A percentile compares a stretch with the other conserved stretches of the same genome.
phyloP scores from a whole-genome alignment of 2,888 invertebrate genomes.

The Tholera decimalis region DNA sequence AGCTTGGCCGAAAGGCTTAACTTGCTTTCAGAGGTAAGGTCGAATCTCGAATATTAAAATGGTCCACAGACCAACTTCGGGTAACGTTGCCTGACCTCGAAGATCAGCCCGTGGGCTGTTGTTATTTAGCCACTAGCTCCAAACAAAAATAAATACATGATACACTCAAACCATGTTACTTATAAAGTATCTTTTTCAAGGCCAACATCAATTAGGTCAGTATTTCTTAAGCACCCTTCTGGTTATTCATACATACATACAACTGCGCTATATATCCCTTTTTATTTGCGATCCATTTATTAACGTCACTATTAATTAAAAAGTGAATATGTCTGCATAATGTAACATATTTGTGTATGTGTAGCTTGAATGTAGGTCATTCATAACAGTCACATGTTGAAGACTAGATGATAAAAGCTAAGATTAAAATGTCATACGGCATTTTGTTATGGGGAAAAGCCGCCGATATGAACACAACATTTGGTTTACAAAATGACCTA shows the following conservation, averaged over 20 bases:
- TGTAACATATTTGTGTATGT: slow-evolving; percentile 5
- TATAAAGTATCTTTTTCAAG: neutral
- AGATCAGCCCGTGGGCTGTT: neutral
- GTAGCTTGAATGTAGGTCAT: slow-evolving; percentile 21
- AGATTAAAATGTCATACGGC: slow-evolving; percentile 20
- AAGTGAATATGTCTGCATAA: neutral
- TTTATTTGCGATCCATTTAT: neutral
- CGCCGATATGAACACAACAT: too few relatives aligned
- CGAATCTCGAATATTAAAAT: neutral
- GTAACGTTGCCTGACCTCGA: neutral
- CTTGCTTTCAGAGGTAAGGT: neutral
- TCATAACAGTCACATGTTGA: slow-evolving; percentile 15
- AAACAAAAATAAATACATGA: neutral
- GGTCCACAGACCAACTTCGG: neutral
- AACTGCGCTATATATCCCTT: neutral
- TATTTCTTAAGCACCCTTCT: slow-evolving; percentile 14
- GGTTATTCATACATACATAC: neutral
- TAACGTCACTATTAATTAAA: neutral
- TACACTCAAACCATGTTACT: neutral
- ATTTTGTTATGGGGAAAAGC: too few relatives aligned
- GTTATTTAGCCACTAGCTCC: neutral
- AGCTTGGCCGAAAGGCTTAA: neutral
- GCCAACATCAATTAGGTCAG: neutral
- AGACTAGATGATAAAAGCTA: slow-evolving; percentile 8
- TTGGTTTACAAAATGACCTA: too few relatives aligned